Base-by-base conservation (phyloP, 2,888 invertebrate genomes). In the Agonum fuliginosum region DNA sequence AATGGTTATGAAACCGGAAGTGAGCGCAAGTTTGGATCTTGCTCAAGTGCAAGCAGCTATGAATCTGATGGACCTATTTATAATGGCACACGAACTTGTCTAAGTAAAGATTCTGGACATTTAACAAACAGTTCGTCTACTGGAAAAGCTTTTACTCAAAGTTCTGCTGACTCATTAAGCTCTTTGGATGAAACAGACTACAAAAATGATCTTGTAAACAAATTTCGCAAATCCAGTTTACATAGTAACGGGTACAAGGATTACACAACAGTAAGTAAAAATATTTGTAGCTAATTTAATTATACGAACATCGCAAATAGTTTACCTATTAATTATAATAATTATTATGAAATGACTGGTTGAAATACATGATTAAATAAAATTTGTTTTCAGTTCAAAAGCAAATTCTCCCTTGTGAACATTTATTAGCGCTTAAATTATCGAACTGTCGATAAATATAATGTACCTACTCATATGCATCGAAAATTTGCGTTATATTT, bases 181-280 rank as follows among this genome's bases (percentile, higher is more conserved):
- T 87, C 87, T 4, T 82, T 87, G 65, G 87, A 87, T 79, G 87
- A 87, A 78, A 85, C 86, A 3, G 87, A 87, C 82, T 87, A 83
- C 73, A 82, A 82, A 78, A 81, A 80, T 27, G 80, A 81, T 80
- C 79, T 86, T 34, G 82, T 84, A 14, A 84, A 86, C 78, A 84
- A 84, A 78, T 84, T 87, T 80, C 82, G 83, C 74, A 86, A 86
- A 80, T 86, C 86, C 71, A 79, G 80, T 67, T 73, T 82, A 6
- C 82, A 82, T 70, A 79, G 79, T 34, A 80, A 79, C 71, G 82
- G 79, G 48, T 79, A 79, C 69, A 71, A 78, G n/a, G 43, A 72
- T 4, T 46, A 71, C 22, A 41, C 73, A 17, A 12, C 70, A 43
- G 77, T 77, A 71, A 77, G 70, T 62, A 58, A 17, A n/a, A 30